Conservation (phyloP, 2,113 vertebrate genomes). For the Corvus hawaiiensis region DNA sequence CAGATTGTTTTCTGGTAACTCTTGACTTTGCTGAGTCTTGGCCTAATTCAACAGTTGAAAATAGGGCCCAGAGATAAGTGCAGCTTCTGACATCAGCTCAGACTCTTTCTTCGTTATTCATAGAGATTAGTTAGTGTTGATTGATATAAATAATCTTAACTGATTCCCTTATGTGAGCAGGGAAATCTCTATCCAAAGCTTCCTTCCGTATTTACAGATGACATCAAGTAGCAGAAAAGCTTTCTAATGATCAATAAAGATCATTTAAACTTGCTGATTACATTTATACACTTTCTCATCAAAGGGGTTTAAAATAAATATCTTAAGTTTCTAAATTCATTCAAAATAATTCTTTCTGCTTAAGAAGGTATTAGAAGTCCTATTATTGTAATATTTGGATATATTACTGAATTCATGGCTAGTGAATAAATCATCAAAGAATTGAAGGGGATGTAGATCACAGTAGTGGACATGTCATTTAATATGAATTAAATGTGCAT, state of each 20-base stretch:
- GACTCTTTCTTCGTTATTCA: not conserved
- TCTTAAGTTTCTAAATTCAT: not conserved
- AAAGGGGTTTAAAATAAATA: not conserved
- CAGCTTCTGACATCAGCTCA: not conserved
- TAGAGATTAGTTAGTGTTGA: not conserved
- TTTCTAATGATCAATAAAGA: conserved; percentile 14
- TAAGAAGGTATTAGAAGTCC: not conserved
- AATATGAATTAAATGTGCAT: not conserved
- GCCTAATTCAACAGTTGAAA: not conserved
- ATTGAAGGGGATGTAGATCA: not conserved
- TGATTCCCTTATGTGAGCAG: not conserved
- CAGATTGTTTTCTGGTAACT: not conserved
- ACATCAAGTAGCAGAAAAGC: not conserved
- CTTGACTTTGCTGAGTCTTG: not conserved
- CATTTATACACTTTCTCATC: not conserved
- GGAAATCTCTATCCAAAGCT: not conserved
- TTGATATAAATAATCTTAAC: conserved; percentile 8
- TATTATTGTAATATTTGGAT: not conserved
- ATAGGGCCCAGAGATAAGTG: not conserved
- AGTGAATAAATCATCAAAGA: not conserved
- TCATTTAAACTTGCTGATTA: conserved; percentile 14
- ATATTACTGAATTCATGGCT: not conserved
- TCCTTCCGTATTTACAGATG: conserved; percentile 16
- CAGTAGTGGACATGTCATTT: not conserved
- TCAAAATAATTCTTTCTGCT: not conserved